Evolutionary conservation across 2,113 vertebrate species (phyloP).

Genomic region (Heterotis niloticus): DNA sequence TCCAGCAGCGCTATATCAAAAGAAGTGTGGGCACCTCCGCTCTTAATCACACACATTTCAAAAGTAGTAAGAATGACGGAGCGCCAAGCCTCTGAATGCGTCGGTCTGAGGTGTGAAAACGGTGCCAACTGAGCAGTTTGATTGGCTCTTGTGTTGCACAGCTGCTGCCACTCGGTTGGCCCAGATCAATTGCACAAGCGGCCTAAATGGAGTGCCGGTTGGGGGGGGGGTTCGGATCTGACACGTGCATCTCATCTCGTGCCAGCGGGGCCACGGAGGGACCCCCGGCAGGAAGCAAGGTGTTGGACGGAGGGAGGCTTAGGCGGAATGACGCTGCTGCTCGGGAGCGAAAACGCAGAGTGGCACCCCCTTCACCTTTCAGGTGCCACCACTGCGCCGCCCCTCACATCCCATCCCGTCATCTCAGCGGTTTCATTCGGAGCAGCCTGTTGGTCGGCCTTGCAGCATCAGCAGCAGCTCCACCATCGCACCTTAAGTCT

Average conservation of each 20-base stretch:
- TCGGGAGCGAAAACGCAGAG: not conserved
- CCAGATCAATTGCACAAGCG: conserved; percentile 22
- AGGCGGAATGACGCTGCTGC: not conserved
- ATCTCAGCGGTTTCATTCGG: not conserved
- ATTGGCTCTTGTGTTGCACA: conserved; percentile 44
- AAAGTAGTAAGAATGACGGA: conserved; percentile 20
- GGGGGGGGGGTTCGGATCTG: conserved; percentile 36
- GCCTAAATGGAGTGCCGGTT: conserved; percentile 33
- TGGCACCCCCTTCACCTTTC: not conserved
- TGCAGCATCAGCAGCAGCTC: not conserved
- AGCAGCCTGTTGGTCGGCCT: not conserved
- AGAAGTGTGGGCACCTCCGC: conserved; percentile 27
- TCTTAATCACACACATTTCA: conserved; percentile 44
- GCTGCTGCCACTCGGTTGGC: conserved; percentile 56
- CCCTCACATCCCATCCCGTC: too few species aligned
- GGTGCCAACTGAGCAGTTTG: conserved; percentile 50
- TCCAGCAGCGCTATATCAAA: conserved; percentile 38
- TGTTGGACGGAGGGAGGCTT: not conserved
- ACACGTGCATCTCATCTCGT: not conserved
- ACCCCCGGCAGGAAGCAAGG: conserved; percentile 15
- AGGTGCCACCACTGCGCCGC: not conserved
- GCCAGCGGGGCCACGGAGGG: not conserved
- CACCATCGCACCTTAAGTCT: not conserved
- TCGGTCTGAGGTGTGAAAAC: conserved; percentile 45
- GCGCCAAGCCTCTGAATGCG: conserved; percentile 34